phyloP scores from a whole-genome alignment of 2,888 invertebrate species.

The Punctoribates punctum region DNA sequence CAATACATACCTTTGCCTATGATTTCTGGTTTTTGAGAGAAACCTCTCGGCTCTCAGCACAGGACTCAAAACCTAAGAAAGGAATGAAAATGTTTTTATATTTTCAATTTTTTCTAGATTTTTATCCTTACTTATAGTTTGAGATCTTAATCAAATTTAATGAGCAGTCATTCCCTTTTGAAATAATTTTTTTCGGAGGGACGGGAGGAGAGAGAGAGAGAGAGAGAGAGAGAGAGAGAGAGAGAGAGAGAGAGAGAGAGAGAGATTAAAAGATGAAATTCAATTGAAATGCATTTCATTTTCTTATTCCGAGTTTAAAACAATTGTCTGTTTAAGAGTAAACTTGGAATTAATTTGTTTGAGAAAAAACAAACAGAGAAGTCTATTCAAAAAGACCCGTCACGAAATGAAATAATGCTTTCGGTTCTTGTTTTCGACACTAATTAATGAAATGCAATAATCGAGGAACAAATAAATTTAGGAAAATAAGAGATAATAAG shows the following conservation, averaged over 20 bases:
- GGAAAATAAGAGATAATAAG: conserved; percentile 1
- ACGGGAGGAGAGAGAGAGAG: neutral
- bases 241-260: too few species aligned
- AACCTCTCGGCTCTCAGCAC: neutral
- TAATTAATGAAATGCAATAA: neutral
- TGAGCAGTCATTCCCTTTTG: conserved; percentile 9
- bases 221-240: neutral
- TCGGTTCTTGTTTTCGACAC: neutral
- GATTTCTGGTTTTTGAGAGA: neutral
- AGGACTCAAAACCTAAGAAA: neutral
- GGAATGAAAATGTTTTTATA: neutral
- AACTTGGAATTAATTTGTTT: too few species aligned
- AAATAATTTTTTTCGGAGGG: neutral
- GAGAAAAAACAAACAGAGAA: too few species aligned
- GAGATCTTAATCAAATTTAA: conserved; percentile 22
- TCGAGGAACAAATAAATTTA: neutral
- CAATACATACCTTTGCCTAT: neutral
- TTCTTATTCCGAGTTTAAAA: too few species aligned
- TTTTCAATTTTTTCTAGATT: neutral
- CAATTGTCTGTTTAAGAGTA: too few species aligned
- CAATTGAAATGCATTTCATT: too few species aligned
- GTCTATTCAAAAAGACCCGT: too few species aligned
- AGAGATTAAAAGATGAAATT: too few species aligned
- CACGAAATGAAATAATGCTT: too few species aligned
- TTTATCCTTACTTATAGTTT: neutral